Evolutionary conservation across 53 echinoderm and acorn worm species (phyloP).

Genomic region (Arbacia lixula): DNA sequence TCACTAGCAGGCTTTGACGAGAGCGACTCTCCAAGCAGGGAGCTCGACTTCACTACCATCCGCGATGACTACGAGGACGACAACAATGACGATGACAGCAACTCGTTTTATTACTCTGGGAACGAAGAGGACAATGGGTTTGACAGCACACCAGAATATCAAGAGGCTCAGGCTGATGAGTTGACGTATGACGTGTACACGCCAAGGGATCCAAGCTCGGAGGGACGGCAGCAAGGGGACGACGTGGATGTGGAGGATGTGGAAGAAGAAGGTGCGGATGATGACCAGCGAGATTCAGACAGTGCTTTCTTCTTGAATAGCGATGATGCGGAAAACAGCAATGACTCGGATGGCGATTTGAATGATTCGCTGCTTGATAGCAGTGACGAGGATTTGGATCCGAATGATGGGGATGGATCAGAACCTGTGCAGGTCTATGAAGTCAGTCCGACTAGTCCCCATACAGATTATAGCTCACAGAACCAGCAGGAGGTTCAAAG

Average conservation of each 20-base stretch:
- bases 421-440: constrained; percentile 50
- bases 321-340: not conserved
- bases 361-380: constrained; percentile 55
- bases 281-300: not conserved
- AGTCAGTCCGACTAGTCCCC: constrained; percentile 42
- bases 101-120: constrained; percentile 41
- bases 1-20: constrained; percentile 47
- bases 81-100: constrained; percentile 35
- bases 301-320: constrained; percentile 30
- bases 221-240: not conserved
- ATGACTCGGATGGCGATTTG: constrained; percentile 43
- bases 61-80: constrained; percentile 23
- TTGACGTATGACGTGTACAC: not conserved
- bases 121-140: constrained; percentile 22
- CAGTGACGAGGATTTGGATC: constrained; percentile 14
- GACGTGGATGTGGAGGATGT: not conserved
- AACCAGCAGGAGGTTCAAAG: constrained; percentile 15
- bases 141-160: constrained; percentile 34
- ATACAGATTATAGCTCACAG: not conserved
- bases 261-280: constrained; percentile 7
- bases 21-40: constrained; percentile 18
- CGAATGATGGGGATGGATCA: constrained; percentile 5
- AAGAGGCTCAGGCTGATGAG: constrained; percentile 6
- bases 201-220: not conserved
- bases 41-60: not conserved